Conservation (phyloP, 2,888 invertebrate species). For the Willowsia nigromaculata region DNA sequence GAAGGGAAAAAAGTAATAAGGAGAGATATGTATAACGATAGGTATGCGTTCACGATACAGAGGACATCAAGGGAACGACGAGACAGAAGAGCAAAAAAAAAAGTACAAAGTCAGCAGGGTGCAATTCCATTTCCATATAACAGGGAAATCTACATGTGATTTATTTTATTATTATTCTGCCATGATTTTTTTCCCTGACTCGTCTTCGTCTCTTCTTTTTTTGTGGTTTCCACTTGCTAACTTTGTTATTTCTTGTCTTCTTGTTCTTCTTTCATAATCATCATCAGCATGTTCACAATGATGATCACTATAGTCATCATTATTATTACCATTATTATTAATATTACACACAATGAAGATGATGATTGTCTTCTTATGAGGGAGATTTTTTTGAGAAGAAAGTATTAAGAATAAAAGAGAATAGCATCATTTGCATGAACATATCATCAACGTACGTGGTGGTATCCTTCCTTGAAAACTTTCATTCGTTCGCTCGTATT, state of each 20-base stretch:
- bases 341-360: neutral
- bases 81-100: constrained; percentile 39
- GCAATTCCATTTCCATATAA: constrained; percentile 72
- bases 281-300: neutral
- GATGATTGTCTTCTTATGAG: constrained; percentile 59
- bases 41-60: neutral
- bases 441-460: neutral
- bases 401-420: constrained; percentile 6
- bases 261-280: neutral
- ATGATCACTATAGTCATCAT: constrained; percentile 8
- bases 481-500: constrained; percentile 14
- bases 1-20: neutral
- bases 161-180: constrained; percentile 69
- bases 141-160: constrained; percentile 71
- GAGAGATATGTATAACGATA: neutral
- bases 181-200: constrained; percentile 24
- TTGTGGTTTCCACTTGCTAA: constrained; percentile 47
- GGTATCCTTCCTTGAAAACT: neutral
- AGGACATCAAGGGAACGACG: neutral
- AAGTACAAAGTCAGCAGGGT: constrained; percentile 70
- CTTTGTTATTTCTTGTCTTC: constrained; percentile 50
- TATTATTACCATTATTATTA: constrained; percentile 46
- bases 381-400: constrained; percentile 34
- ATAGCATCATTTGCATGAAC: constrained; percentile 49
- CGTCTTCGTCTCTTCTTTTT: neutral